A percentile compares a stretch with the other conserved stretches of the same genome.
Conservation (phyloP, 2,888 invertebrate genomes). For the Zygaena filipendulae region DNA sequence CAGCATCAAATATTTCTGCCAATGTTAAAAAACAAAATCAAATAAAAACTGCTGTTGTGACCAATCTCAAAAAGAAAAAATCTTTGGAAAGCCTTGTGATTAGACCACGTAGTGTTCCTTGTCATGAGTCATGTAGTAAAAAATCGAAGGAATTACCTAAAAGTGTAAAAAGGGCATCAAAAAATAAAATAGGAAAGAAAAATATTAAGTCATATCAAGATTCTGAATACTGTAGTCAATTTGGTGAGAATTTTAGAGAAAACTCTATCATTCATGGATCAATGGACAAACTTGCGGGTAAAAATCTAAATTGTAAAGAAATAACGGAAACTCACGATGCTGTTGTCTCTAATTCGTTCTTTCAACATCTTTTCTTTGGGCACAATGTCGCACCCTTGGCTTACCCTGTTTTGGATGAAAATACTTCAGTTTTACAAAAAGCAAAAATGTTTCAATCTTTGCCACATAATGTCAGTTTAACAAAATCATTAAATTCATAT, state of each 20-base stretch:
- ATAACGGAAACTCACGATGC: conserved; percentile 68
- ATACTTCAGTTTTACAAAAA: conserved; percentile 74
- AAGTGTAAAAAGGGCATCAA: conserved; percentile 27
- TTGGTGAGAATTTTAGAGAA: conserved; percentile 51
- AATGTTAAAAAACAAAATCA: conserved; percentile 30
- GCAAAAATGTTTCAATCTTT: conserved; percentile 75
- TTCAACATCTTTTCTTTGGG: conserved; percentile 76
- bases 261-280: conserved; percentile 35
- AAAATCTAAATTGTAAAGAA: conserved; percentile 41
- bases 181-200: conserved; percentile 28
- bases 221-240: conserved; percentile 38
- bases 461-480: conserved; percentile 49
- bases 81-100: conserved; percentile 34
- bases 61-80: conserved; percentile 52
- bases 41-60: conserved; percentile 46
- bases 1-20: conserved; percentile 35
- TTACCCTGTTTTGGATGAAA: conserved; percentile 39
- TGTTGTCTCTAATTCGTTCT: conserved; percentile 73
- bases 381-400: conserved; percentile 33
- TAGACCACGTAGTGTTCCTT: conserved; percentile 41
- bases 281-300: conserved; percentile 27
- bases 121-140: conserved; percentile 44
- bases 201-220: conserved; percentile 24
- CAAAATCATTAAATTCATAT: conserved; percentile 74
- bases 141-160: conserved; percentile 35